phyloP scores from a whole-genome alignment of 2,888 invertebrate species.

The Oligia fasciuncula region DNA sequence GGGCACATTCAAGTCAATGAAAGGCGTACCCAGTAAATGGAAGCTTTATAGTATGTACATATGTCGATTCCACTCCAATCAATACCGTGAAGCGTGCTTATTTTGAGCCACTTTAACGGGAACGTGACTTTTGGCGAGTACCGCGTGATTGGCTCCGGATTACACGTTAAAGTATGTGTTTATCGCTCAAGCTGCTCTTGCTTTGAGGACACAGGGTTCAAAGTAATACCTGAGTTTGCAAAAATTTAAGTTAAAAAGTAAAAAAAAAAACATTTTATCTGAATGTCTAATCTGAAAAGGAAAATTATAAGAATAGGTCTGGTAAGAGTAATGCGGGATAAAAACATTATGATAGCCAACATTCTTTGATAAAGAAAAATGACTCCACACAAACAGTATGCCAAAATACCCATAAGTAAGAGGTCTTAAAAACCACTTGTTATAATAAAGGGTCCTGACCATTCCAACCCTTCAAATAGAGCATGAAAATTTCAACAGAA shows the following conservation, averaged over 20 bases:
- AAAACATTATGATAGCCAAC: neutral
- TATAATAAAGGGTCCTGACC: slow-evolving; percentile 70
- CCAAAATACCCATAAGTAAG: slow-evolving; percentile 47
- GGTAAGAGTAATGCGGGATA: neutral
- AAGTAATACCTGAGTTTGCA: slow-evolving; percentile 30
- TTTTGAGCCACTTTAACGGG: slow-evolving; percentile 45
- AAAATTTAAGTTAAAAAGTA: neutral
- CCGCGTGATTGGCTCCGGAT: slow-evolving; percentile 55
- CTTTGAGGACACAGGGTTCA: slow-evolving; percentile 43
- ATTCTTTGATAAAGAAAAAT: slow-evolving; percentile 31
- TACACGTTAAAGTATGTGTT: slow-evolving; percentile 53
- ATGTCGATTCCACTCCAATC: slow-evolving; percentile 44
- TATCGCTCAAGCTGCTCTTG: slow-evolving; percentile 51
- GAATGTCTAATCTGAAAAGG: neutral
- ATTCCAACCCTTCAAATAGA: slow-evolving; percentile 77
- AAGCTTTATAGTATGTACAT: too few species aligned
- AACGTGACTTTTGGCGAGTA: slow-evolving; percentile 62
- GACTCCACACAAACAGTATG: slow-evolving; percentile 33
- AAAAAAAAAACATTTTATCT: slow-evolving; percentile 2
- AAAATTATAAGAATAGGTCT: neutral
- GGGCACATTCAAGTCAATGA: too few species aligned
- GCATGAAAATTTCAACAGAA: slow-evolving; percentile 78
- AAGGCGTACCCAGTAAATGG: too few species aligned
- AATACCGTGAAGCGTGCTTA: slow-evolving; percentile 55
- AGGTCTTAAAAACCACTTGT: slow-evolving; percentile 62